Evolutionary conservation across 2,888 invertebrate genomes (phyloP).

Genomic region (Gasteruption jaculator): DNA sequence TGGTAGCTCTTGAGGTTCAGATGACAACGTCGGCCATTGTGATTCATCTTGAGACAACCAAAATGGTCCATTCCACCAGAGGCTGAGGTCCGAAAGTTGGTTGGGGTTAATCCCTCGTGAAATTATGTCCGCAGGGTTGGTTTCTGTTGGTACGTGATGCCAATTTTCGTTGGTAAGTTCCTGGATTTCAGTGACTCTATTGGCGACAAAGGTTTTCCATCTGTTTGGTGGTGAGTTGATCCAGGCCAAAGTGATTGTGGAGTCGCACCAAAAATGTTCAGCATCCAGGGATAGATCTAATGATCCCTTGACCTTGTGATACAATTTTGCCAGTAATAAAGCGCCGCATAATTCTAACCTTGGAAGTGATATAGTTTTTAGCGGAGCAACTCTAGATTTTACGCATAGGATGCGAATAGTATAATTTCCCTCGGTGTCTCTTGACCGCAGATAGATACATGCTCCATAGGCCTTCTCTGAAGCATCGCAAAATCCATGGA

Average conservation of each 20-base stretch:
- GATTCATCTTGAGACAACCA: conserved; percentile 12
- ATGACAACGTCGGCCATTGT: background rate
- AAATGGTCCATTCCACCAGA: conserved; percentile 11
- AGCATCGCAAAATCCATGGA: conserved; percentile 24
- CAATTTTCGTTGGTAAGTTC: background rate
- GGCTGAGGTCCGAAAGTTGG: background rate
- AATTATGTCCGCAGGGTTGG: conserved; percentile 35
- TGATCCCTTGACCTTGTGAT: conserved; percentile 1
- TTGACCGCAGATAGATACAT: conserved; percentile 13
- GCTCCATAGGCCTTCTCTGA: conserved; percentile 15
- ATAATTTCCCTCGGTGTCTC: background rate
- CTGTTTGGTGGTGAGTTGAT: background rate
- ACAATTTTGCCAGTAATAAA: conserved; percentile 1
- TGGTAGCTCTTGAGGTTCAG: background rate
- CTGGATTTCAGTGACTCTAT: conserved; percentile 1
- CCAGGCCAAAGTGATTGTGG: conserved; percentile 1
- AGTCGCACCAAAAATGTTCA: conserved; percentile 3
- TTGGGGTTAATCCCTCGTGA: conserved; percentile 17
- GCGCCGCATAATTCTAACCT: conserved; percentile 13
- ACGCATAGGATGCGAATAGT: conserved; percentile 3
- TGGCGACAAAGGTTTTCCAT: conserved; percentile 6
- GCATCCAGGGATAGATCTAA: background rate
- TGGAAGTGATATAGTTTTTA: conserved; percentile 10
- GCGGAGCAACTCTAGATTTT: conserved; percentile 13
- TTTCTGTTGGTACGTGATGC: conserved; percentile 14